Base-by-base conservation (phyloP, 2,888 invertebrate species). In the Polymixis lichenea region DNA sequence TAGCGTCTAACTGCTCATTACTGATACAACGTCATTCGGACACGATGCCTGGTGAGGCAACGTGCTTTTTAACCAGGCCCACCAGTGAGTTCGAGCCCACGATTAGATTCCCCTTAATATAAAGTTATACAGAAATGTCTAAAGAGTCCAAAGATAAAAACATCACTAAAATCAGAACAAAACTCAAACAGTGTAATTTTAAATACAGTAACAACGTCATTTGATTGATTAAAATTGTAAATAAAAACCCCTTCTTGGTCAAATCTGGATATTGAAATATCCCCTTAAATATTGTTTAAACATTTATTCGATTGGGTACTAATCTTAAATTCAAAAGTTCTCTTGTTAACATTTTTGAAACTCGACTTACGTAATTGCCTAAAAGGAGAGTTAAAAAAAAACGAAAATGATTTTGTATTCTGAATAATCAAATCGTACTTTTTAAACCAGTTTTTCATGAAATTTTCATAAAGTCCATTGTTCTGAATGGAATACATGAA, bases 181-280 rank as follows among this genome's bases (percentile, higher is more conserved):
- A 73, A 43, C 49, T 49, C 1, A 60, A 55, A 60, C 46, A 49
- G 17, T 15, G 19, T 17, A 1, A 65, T 43, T 69, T 79, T 51
- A 75, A 69, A 79, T 70, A 70, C 56, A 75, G 60, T 55, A 74
- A 68, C 49, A 69, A 81, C 87, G 80, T 84, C 87, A 87, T 55
- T 72, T 22, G 32, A 38, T 75, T 61, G 67, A 77, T 84, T 78
- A 81, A 78, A 85, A 87, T 86, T 87, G 71, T 83, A 87, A 85
- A 86, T 85, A 64, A 71, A 70, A 25, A 77, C 68, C 77, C 84
- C 80, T 74, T 72, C 62, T 60, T 78, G 60, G 8, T 66, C 3
- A 77, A 73, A 69, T 32, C 53, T 66, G 49, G 11, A 32, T 71
- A 77, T 78, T 75, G 38, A 79, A 83, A 76, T 75, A 62, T 69